phyloP scores from a whole-genome alignment of 2,888 invertebrate species.

The Drosophila emarginata region DNA sequence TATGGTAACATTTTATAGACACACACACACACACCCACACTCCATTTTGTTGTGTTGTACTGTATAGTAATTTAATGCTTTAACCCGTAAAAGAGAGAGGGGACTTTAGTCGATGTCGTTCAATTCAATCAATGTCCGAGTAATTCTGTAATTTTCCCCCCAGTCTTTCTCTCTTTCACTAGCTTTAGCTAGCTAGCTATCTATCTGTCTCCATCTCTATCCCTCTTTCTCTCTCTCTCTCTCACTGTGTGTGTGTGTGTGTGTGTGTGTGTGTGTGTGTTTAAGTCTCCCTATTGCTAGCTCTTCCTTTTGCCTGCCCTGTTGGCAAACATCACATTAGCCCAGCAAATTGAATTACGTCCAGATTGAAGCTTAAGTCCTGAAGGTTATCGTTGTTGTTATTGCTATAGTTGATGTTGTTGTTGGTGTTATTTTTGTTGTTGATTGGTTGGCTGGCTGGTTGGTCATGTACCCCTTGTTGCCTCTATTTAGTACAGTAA shows the following conservation, averaged over 20 bases:
- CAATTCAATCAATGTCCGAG: constrained; percentile 79
- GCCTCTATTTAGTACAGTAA: constrained; percentile 31
- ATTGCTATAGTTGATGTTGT: constrained; percentile 11
- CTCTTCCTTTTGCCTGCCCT: constrained; percentile 34
- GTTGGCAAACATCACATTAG: constrained; percentile 78
- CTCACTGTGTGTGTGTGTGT: no score
- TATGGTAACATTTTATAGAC: background rate
- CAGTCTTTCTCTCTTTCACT: background rate
- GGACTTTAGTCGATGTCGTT: constrained; percentile 34
- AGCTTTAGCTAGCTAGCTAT: constrained; percentile 24
- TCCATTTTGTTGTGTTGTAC: constrained; percentile 59
- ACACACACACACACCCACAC: constrained; percentile 46
- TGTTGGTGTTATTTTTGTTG: constrained; percentile 18
- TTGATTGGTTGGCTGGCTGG: background rate
- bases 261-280: no score
- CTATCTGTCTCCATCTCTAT: background rate
- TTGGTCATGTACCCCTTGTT: background rate
- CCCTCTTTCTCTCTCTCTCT: constrained; percentile 8
- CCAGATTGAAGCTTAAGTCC: constrained; percentile 58
- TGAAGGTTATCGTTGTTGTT: constrained; percentile 33
- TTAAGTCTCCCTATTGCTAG: background rate
- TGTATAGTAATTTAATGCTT: constrained; percentile 61
- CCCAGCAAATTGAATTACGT: constrained; percentile 76
- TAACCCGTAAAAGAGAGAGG: constrained; percentile 5
- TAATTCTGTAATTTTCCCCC: constrained; percentile 75